A percentile compares a stretch with the other conserved stretches of the same genome.
Evolutionary conservation across 2,113 vertebrate species (phyloP).

Genomic region (Phainopepla nitens): DNA sequence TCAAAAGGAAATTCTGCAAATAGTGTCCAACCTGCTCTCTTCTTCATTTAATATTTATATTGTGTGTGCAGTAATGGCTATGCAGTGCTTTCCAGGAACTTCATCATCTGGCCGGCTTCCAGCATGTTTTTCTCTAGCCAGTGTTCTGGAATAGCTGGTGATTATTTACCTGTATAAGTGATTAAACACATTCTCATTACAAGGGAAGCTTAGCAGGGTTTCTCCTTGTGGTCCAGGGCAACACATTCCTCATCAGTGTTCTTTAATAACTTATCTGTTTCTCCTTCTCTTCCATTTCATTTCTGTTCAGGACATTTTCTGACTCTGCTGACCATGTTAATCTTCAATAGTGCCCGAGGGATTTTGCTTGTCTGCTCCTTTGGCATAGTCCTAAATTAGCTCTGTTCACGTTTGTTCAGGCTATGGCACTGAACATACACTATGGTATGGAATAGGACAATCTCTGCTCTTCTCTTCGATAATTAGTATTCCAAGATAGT

Average conservation of each 20-base stretch:
- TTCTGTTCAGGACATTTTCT: not conserved
- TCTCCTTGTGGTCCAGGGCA: not conserved
- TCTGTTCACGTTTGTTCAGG: not conserved
- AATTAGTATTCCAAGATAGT: constrained; percentile 31
- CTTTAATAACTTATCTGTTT: constrained; percentile 35
- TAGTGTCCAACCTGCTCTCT: not conserved
- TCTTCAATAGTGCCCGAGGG: not conserved
- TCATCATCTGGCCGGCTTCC: not conserved
- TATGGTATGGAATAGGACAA: not conserved
- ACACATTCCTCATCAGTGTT: not conserved
- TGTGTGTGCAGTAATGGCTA: not conserved
- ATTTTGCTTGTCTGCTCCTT: constrained; percentile 21
- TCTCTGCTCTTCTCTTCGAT: not conserved
- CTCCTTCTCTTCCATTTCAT: not conserved
- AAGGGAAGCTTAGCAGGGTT: not conserved
- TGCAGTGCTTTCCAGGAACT: constrained; percentile 14
- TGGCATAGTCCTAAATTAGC: constrained; percentile 29
- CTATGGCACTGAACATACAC: not conserved
- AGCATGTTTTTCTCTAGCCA: not conserved
- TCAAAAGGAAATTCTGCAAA: not conserved
- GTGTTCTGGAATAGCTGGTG: not conserved
- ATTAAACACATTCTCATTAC: constrained; percentile 37
- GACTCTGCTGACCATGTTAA: constrained; percentile 11
- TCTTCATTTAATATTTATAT: not conserved
- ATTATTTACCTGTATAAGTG: not conserved